These are phyloP conservation scores for Poeciliopsis occidentalis DNA, from an alignment of 2,113 vertebrate genomes.

Conservation along the genomic window DNA sequence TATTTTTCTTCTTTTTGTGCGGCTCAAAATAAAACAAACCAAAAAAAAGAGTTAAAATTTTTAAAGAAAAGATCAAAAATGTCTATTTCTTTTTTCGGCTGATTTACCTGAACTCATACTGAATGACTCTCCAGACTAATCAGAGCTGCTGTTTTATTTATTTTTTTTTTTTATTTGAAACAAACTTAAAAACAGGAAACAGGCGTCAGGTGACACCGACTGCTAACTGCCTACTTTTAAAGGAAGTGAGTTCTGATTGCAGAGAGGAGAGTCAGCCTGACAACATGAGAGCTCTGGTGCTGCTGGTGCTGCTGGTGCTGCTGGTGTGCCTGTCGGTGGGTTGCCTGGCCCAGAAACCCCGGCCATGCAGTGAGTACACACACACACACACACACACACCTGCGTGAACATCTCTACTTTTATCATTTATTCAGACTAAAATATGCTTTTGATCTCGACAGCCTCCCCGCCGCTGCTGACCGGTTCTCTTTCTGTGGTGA, in stretches of 20 bases:
- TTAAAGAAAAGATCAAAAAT: neutral
- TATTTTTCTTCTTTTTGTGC: too few species aligned
- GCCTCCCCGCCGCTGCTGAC: conserved; percentile 47
- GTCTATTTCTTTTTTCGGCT: neutral
- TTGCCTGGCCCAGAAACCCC: conserved; percentile 61
- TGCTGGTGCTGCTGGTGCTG: conserved; percentile 51
- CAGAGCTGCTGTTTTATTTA: neutral
- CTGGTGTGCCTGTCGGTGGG: conserved; percentile 40
- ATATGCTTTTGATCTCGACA: conserved; percentile 10
- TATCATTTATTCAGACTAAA: accelerated
- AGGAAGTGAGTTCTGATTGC: conserved; percentile 33
- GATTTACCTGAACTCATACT: neutral
- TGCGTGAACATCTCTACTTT: neutral
- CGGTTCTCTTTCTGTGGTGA: conserved; percentile 48
- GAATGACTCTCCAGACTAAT: neutral
- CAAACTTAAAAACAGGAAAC: neutral
- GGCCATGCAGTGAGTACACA: conserved; percentile 69
- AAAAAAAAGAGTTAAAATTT: too few species aligned
- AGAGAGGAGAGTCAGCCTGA: neutral
- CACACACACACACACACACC: neutral
- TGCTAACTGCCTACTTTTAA: conserved; percentile 19
- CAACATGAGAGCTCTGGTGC: conserved; percentile 47
- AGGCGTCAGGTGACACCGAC: neutral
- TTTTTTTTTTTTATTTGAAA: too few species aligned
- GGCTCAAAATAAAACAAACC: too few species aligned